Percentiles rank a stretch among this genome's conserved stretches.
These are phyloP conservation scores for Macropus fuliginosus DNA, from an alignment of 2,797 vertebrate species.

Conservation along the genomic window DNA sequence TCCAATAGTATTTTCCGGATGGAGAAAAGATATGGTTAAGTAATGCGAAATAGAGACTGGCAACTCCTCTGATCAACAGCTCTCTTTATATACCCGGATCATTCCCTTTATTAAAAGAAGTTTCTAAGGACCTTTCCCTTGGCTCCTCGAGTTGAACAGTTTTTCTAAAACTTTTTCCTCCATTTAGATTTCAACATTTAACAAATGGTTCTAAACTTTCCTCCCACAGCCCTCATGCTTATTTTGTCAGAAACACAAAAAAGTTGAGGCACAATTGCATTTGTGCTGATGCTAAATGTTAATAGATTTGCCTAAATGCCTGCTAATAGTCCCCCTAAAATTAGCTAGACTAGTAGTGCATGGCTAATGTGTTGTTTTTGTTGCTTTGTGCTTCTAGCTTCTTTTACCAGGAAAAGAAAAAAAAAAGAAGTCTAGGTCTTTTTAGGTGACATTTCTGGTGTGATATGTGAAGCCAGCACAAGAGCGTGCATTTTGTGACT, in stretches of 20 bases:
- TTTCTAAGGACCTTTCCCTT: conserved; percentile 8
- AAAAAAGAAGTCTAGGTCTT: conserved; percentile 59
- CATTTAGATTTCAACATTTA: conserved; percentile 47
- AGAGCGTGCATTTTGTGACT: conserved; percentile 66
- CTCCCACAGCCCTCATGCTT: conserved; percentile 68
- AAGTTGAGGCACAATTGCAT: conserved; percentile 76
- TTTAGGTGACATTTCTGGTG: conserved; percentile 53
- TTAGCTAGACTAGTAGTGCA: conserved; percentile 85
- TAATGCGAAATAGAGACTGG: neutral
- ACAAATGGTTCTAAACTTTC: conserved; percentile 59
- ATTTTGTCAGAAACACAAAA: conserved; percentile 81
- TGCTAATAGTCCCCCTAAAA: conserved; percentile 85
- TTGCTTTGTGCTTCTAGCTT: conserved; percentile 74
- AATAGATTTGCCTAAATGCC: conserved; percentile 85
- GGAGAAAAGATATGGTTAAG: conserved; percentile 47
- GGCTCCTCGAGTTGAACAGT: conserved; percentile 9
- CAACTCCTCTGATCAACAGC: conserved; percentile 9
- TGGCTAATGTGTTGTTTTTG: conserved; percentile 84
- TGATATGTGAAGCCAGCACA: conserved; percentile 66
- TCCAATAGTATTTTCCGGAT: conserved; percentile 55
- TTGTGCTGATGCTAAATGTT: conserved; percentile 86
- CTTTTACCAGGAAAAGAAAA: conserved; percentile 21
- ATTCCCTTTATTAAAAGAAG: conserved; percentile 24
- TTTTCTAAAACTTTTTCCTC: conserved; percentile 28
- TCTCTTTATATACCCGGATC: conserved; percentile 47